These are phyloP conservation scores for Gallinago stenura DNA, from an alignment of 2,797 vertebrate species.

Conservation along the genomic window DNA sequence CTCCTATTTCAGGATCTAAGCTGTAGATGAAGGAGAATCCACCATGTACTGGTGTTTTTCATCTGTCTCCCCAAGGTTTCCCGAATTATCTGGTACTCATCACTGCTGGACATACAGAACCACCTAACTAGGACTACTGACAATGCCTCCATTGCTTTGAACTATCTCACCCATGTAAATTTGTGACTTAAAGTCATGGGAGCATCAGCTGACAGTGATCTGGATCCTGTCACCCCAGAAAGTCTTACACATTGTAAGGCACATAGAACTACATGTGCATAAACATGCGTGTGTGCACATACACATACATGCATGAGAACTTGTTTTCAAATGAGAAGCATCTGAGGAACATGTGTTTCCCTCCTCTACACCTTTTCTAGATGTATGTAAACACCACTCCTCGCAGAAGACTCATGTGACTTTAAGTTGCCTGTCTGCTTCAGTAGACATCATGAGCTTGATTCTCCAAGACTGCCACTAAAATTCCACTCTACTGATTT, in stretches of 20 bases:
- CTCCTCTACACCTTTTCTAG: background rate
- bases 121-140: constrained; percentile 13
- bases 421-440: constrained; percentile 66
- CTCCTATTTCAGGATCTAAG: background rate
- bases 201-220: background rate
- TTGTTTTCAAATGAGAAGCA: background rate
- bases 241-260: background rate
- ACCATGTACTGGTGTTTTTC: background rate
- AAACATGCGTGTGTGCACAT: rapidly evolving
- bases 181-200: background rate
- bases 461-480: constrained; percentile 72
- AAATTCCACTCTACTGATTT: constrained; percentile 73
- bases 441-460: constrained; percentile 65
- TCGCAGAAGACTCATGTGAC: constrained; percentile 44
- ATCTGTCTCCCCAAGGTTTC: background rate
- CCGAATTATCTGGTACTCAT: background rate
- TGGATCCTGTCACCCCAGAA: background rate
- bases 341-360: background rate
- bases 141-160: constrained; percentile 15
- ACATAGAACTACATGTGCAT: background rate
- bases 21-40: background rate
- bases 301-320: background rate
- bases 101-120: background rate
- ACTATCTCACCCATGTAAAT: background rate
- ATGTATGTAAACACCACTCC: constrained; percentile 23